Percentiles rank a stretch among this genome's conserved stretches.
phyloP scores from a whole-genome alignment of 2,888 invertebrate genomes.

The Drosophila anceps region DNA sequence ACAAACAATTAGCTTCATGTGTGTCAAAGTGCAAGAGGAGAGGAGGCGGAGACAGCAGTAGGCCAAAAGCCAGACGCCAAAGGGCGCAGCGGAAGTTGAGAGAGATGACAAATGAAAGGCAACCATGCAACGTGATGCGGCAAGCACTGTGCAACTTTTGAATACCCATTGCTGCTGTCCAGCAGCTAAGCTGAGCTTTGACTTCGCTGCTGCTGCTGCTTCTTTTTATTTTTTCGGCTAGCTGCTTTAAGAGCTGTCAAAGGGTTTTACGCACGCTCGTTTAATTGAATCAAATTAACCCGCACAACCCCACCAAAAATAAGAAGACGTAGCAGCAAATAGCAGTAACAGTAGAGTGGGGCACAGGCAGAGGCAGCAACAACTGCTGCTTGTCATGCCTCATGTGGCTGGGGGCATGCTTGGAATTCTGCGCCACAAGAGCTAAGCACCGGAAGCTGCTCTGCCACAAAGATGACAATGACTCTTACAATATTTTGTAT shows the following conservation, averaged over 20 bases:
- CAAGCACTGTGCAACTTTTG: constrained; percentile 73
- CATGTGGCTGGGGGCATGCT: constrained; percentile 62
- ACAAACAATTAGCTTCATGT: constrained; percentile 76
- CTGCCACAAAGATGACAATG: constrained; percentile 60
- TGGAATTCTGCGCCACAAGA: constrained; percentile 58
- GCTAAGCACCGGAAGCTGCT: constrained; percentile 53
- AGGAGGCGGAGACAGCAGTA: constrained; percentile 40
- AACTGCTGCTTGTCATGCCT: constrained; percentile 56
- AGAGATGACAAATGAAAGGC: constrained; percentile 20
- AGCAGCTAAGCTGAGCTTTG: constrained; percentile 7
- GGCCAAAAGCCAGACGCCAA: neutral
- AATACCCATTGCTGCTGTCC: neutral
- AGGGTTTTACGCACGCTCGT: constrained; percentile 57
- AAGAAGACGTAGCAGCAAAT: neutral
- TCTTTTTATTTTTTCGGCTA: constrained; percentile 3
- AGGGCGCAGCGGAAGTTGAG: constrained; percentile 18
- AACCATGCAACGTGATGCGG: constrained; percentile 70
- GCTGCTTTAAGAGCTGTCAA: constrained; percentile 55
- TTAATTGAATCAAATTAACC: constrained; percentile 81
- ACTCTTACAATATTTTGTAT: constrained; percentile 47
- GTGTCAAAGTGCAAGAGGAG: constrained; percentile 71
- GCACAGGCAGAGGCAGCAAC: neutral
- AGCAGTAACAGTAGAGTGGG: neutral
- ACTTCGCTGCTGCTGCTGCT: too few species aligned
- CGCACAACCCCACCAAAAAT: constrained; percentile 47